Evolutionary conservation across 2,113 vertebrate species (phyloP).

Genomic region (Gopherus evgoodei): DNA sequence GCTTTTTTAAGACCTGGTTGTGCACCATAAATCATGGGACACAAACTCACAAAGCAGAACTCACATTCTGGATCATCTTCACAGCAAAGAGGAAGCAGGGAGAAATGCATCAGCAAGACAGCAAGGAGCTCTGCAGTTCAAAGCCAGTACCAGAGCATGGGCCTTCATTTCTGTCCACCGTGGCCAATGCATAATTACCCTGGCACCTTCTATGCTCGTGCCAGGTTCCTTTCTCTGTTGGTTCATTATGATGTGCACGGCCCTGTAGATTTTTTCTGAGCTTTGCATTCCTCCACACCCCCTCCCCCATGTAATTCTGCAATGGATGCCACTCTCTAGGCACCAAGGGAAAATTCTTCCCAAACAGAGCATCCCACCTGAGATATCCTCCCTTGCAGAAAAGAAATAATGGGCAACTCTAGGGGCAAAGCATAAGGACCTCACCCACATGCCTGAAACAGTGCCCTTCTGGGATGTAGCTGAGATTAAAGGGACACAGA

Average conservation of each 20-base stretch:
- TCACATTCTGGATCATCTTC: fast-evolving
- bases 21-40: fast-evolving
- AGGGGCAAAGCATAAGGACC: neutral
- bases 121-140: neutral
- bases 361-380: fast-evolving
- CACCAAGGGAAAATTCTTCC: neutral
- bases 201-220: fast-evolving
- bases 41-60: neutral
- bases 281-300: neutral
- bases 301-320: neutral
- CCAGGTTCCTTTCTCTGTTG: neutral
- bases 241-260: fast-evolving
- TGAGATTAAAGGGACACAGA: neutral
- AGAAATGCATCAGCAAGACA: neutral
- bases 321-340: neutral
- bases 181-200: neutral
- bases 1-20: fast-evolving
- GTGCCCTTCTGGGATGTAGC: neutral
- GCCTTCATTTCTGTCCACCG: neutral
- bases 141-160: neutral
- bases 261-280: neutral
- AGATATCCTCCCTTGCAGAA: neutral
- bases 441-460: neutral
- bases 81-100: neutral
- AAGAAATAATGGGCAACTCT: neutral